Percentiles rank a stretch among this genome's conserved stretches.
phyloP scores from a whole-genome alignment of 92 coral and sea anemone species.

The Meandrina meandrites region DNA sequence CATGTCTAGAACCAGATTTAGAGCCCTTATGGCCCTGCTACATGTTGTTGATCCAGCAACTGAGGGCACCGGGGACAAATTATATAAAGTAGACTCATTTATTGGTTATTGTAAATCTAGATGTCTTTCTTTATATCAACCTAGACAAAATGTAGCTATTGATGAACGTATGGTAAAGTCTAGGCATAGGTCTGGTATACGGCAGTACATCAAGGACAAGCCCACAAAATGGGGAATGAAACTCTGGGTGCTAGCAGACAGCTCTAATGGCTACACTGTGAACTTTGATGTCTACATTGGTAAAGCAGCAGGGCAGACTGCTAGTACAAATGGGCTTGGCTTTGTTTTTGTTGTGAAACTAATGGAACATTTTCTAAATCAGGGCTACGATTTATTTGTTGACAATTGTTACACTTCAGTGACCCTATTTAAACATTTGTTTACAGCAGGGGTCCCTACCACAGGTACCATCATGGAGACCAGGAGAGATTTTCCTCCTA shows the following conservation, averaged over 20 bases:
- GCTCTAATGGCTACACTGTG: slow-evolving; percentile 61
- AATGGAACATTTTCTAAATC: slow-evolving; percentile 36
- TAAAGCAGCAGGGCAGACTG: slow-evolving; percentile 37
- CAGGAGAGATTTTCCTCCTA: too few species aligned
- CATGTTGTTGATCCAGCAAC: slow-evolving; percentile 66
- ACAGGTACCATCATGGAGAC: too few species aligned
- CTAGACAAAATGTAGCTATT: slow-evolving; percentile 60
- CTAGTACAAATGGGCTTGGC: slow-evolving; percentile 55
- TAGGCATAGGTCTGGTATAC: slow-evolving; percentile 65
- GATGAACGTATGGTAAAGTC: slow-evolving; percentile 72
- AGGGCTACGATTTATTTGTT: slow-evolving; percentile 72
- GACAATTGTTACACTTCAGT: slow-evolving; percentile 66
- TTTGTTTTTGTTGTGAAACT: slow-evolving; percentile 62
- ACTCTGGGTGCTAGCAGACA: slow-evolving; percentile 57
- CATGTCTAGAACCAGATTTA: slow-evolving; percentile 40
- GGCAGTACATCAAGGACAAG: too few species aligned
- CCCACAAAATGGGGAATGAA: slow-evolving; percentile 64
- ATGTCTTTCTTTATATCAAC: slow-evolving; percentile 64
- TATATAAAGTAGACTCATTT: slow-evolving; percentile 56
- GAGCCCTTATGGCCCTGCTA: slow-evolving; percentile 67
- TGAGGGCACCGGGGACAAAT: slow-evolving; percentile 51
- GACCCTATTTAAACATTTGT: slow-evolving; percentile 43
- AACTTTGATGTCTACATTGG: slow-evolving; percentile 60
- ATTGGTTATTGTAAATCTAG: too few species aligned
- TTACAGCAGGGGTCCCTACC: slow-evolving; percentile 44